Evolutionary conservation across 2,888 invertebrate species (phyloP).

Genomic region (Mermis nigrescens): DNA sequence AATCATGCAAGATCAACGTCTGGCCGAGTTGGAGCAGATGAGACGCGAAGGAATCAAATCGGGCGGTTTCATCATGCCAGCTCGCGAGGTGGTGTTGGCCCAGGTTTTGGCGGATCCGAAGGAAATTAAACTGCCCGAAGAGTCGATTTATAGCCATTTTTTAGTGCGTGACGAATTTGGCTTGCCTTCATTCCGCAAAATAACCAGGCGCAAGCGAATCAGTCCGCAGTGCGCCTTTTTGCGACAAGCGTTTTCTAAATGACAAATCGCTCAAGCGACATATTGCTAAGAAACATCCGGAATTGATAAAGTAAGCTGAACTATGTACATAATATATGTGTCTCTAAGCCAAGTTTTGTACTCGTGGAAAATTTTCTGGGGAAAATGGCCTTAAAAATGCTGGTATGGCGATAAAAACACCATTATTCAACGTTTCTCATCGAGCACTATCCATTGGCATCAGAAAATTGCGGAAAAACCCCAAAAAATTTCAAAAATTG

Average conservation of each 20-base stretch:
- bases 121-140: conserved; percentile 1
- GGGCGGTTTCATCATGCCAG: conserved; percentile 31
- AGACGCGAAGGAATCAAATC: conserved; percentile 12
- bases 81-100: conserved; percentile 21
- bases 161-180: conserved; percentile 23
- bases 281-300: conserved; percentile 28
- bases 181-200: conserved; percentile 14
- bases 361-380: too few species aligned
- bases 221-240: conserved; percentile 32
- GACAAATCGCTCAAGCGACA: conserved; percentile 29
- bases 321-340: too few species aligned
- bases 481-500: too few species aligned
- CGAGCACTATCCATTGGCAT: too few species aligned
- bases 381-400: too few species aligned
- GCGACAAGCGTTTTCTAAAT: conserved; percentile 31
- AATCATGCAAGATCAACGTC: background rate
- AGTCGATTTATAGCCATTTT: conserved; percentile 14
- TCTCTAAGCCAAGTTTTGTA: too few species aligned
- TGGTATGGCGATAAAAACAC: too few species aligned
- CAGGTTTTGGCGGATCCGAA: conserved; percentile 6
- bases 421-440: too few species aligned
- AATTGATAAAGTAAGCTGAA: too few species aligned
- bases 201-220: conserved; percentile 26
- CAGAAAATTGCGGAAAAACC: too few species aligned
- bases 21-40: conserved; percentile 3